These are phyloP conservation scores for Pipistrellus pipistrellus DNA, from an alignment of 2,797 vertebrate species.

Conservation along the genomic window DNA sequence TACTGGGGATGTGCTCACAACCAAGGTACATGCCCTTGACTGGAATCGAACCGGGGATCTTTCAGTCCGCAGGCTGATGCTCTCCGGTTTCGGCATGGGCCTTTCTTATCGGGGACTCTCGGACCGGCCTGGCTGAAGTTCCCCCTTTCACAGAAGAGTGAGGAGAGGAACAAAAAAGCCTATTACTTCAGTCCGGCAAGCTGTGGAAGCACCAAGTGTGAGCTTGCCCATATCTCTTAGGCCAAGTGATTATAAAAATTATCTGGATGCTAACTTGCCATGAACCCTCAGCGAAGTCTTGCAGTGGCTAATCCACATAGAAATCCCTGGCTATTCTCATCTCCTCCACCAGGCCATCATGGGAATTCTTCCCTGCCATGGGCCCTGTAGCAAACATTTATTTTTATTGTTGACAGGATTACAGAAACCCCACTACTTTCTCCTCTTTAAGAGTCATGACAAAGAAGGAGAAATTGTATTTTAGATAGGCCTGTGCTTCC, in stretches of 20 bases:
- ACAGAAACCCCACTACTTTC: neutral
- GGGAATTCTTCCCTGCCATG: neutral
- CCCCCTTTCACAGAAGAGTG: neutral
- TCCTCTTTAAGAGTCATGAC: neutral
- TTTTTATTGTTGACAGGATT: neutral
- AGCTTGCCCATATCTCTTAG: neutral
- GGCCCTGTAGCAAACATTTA: neutral
- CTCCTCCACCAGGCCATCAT: neutral
- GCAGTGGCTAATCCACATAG: neutral
- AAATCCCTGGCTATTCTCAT: neutral
- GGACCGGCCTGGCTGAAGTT: neutral
- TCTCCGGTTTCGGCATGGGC: neutral
- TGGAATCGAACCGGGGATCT: too few species aligned
- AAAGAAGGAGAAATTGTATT: slow-evolving; percentile 29
- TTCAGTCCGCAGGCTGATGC: too few species aligned
- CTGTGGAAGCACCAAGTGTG: neutral
- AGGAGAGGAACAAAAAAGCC: neutral
- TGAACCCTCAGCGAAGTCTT: neutral
- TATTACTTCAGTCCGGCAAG: slow-evolving; percentile 7
- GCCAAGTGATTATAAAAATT: neutral
- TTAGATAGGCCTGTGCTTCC: neutral
- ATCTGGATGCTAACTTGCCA: neutral
- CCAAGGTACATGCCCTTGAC: too few species aligned
- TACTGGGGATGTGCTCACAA: too few species aligned
- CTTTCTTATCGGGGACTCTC: slow-evolving; percentile 34